These are phyloP conservation scores for Drosophila saltans DNA, from an alignment of 1,140 invertebrate genomes.

Conservation along the genomic window DNA sequence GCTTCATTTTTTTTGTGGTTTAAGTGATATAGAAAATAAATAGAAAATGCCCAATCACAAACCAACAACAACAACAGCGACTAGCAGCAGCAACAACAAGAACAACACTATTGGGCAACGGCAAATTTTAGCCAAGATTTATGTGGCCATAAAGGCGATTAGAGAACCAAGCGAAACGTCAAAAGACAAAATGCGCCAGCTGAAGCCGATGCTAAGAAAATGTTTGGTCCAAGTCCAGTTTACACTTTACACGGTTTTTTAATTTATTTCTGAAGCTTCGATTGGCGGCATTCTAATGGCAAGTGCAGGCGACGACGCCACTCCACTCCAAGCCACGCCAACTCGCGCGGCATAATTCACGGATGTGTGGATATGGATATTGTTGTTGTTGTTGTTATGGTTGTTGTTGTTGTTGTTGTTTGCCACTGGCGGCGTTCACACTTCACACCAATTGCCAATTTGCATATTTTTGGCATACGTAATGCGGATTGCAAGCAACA, in stretches of 20 bases:
- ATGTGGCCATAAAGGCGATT: slow-evolving; percentile 80
- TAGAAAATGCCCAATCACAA: slow-evolving; percentile 22
- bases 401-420: slow-evolving; percentile 39
- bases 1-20: slow-evolving; percentile 38
- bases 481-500: slow-evolving; percentile 44
- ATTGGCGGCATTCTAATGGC: slow-evolving; percentile 76
- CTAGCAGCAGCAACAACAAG: slow-evolving; percentile 32
- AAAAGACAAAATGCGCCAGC: slow-evolving; percentile 65
- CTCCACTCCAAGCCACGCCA: slow-evolving; percentile 21
- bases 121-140: slow-evolving; percentile 77
- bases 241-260: slow-evolving; percentile 79
- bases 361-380: slow-evolving; percentile 19
- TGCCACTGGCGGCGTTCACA: slow-evolving; percentile 76
- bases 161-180: slow-evolving; percentile 68
- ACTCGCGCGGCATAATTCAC: slow-evolving; percentile 21
- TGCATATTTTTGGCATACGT: slow-evolving; percentile 80
- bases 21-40: slow-evolving; percentile 59
- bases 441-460: slow-evolving; percentile 72
- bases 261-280: slow-evolving; percentile 79
- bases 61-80: neutral
- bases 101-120: slow-evolving; percentile 73
- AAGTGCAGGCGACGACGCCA: slow-evolving; percentile 58
- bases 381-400: slow-evolving; percentile 16
- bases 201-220: slow-evolving; percentile 28
- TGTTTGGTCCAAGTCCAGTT: slow-evolving; percentile 64